phyloP scores from a whole-genome alignment of 2,113 vertebrate genomes.

The Anolis sagrei region DNA sequence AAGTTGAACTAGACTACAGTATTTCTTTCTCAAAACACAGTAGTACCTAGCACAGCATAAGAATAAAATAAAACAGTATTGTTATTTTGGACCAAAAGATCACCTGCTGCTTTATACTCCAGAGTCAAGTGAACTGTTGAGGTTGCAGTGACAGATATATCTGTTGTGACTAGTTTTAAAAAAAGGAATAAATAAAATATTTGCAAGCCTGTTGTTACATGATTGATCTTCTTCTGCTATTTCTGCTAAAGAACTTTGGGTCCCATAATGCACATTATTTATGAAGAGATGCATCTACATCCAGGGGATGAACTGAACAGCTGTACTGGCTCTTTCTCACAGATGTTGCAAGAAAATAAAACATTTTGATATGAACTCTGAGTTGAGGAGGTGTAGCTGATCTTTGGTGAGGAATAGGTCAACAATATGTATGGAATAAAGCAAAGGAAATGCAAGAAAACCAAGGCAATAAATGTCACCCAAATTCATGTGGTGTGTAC shows the following conservation, averaged over 20 bases:
- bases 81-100: neutral
- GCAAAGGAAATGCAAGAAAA: slow-evolving; percentile 38
- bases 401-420: neutral
- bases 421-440: neutral
- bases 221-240: neutral
- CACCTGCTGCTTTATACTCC: neutral
- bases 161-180: neutral
- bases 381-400: slow-evolving; percentile 2
- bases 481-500: slow-evolving; percentile 61
- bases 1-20: slow-evolving; percentile 10
- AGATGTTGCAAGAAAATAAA: slow-evolving; percentile 25
- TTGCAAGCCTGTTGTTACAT: neutral
- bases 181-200: neutral
- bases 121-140: neutral
- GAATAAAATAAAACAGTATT: neutral
- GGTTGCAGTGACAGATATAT: neutral
- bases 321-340: neutral
- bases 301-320: neutral
- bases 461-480: slow-evolving; percentile 61
- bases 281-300: neutral
- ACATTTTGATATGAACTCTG: neutral
- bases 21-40: neutral
- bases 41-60: slow-evolving; percentile 13
- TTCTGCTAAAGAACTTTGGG: neutral
- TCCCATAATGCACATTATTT: slow-evolving; percentile 8